phyloP scores from a whole-genome alignment of 2,113 vertebrate genomes.

The Pluvianellus socialis region DNA sequence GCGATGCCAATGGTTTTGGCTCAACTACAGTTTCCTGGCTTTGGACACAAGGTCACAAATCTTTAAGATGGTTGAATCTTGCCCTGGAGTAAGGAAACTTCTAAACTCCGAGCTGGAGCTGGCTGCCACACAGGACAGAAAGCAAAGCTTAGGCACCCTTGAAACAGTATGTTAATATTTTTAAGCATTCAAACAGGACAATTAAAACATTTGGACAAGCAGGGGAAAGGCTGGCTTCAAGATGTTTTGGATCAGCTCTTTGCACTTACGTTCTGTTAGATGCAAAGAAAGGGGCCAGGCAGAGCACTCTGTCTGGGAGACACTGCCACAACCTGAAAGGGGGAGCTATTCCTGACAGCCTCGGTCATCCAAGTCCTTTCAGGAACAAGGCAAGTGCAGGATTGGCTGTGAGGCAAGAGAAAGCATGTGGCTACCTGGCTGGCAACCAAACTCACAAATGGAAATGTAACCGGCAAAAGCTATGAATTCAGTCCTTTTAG shows the following conservation, averaged over 20 bases:
- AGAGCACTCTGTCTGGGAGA: background rate
- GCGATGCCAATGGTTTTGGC: slow-evolving; percentile 37
- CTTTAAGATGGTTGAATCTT: background rate
- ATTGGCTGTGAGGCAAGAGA: background rate
- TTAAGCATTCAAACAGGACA: background rate
- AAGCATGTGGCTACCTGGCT: background rate
- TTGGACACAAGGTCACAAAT: slow-evolving; percentile 13
- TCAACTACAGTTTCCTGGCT: slow-evolving; percentile 7
- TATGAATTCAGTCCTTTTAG: background rate
- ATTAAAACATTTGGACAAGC: background rate
- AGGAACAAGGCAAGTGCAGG: background rate
- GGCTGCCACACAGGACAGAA: background rate
- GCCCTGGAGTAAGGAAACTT: background rate
- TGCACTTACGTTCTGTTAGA: background rate
- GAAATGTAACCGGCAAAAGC: background rate
- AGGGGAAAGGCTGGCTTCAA: background rate
- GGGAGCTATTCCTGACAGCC: background rate
- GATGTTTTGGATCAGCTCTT: background rate
- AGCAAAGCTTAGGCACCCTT: background rate
- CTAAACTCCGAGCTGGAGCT: background rate
- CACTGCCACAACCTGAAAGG: background rate
- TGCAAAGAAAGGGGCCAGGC: background rate
- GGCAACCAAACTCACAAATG: background rate
- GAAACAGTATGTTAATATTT: background rate
- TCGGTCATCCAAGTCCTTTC: fast-evolving